These are phyloP conservation scores for Nyleta sp. DNA, from an alignment of 2,888 invertebrate genomes.

Conservation along the genomic window DNA sequence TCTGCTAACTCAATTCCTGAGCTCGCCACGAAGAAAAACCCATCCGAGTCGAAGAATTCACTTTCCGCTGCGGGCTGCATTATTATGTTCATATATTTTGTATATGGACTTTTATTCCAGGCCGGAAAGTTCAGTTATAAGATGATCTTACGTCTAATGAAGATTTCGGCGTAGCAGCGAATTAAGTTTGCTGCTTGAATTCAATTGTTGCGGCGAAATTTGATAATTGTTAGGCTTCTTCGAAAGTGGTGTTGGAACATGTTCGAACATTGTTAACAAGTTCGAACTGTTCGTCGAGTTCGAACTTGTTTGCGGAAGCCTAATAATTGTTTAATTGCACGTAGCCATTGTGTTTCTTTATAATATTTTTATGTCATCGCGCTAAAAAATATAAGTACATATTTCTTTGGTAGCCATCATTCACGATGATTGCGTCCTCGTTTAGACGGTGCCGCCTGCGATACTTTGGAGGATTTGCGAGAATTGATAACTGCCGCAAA, in stretches of 20 bases:
- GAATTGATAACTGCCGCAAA: constrained; percentile 63
- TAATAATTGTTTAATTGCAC: background rate
- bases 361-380: constrained; percentile 19
- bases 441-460: constrained; percentile 23
- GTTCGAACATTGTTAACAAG: too few species aligned
- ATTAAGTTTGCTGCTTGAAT: too few species aligned
- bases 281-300: too few species aligned
- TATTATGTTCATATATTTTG: constrained; percentile 53
- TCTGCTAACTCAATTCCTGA: constrained; percentile 52
- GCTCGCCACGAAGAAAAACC: constrained; percentile 27
- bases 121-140: constrained; percentile 16
- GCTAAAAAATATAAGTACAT: constrained; percentile 18
- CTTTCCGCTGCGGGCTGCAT: constrained; percentile 40
- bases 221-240: too few species aligned
- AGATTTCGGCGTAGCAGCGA: constrained; percentile 12
- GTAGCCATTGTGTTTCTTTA: background rate
- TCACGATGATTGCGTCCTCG: constrained; percentile 49
- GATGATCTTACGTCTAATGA: constrained; percentile 23
- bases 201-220: too few species aligned
- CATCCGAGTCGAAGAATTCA: constrained; percentile 49
- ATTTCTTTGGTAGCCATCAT: constrained; percentile 12
- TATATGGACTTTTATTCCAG: constrained; percentile 24
- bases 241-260: too few species aligned
- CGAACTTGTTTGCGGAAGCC: too few species aligned
- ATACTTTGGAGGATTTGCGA: constrained; percentile 60